A percentile compares a stretch with the other conserved stretches of the same genome.
Conservation (phyloP, 2,888 invertebrate genomes). For the Stenotaenia linearis region DNA sequence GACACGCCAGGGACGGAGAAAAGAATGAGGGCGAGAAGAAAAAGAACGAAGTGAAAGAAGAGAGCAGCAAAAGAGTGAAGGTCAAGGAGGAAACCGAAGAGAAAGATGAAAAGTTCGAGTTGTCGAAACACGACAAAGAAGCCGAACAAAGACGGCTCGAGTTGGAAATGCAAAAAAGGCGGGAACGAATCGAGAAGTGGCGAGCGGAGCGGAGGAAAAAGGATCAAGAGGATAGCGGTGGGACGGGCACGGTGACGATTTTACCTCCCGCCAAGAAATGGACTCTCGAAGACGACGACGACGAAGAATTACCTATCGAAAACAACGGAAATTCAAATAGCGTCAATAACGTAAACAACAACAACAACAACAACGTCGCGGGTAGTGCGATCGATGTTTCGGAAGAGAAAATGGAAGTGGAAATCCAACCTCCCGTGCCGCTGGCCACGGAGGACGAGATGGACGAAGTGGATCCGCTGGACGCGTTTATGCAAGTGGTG, state of each 20-base stretch:
- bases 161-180: conserved; percentile 88
- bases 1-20: conserved; percentile 2
- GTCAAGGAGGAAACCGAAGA: too few species aligned
- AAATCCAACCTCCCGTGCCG: conserved; percentile 50
- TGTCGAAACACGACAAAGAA: conserved; percentile 52
- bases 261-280: conserved; percentile 63
- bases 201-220: conserved; percentile 85
- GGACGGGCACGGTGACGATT: conserved; percentile 42
- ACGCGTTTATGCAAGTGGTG: conserved; percentile 91
- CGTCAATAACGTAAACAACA: conserved; percentile 32
- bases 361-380: conserved; percentile 28
- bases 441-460: conserved; percentile 48
- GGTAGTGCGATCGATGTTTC: conserved; percentile 31
- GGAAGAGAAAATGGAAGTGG: conserved; percentile 40
- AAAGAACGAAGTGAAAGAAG: conserved; percentile 34
- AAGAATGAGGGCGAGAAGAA: conserved; percentile 31
- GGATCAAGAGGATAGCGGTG: conserved; percentile 71
- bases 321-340: conserved; percentile 26
- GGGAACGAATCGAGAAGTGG: conserved; percentile 95
- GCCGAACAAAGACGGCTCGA: conserved; percentile 85
- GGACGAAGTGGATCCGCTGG: conserved; percentile 89
- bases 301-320: conserved; percentile 61
- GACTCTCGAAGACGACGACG: conserved; percentile 94
- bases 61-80: too few species aligned
- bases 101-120: conserved; percentile 36